These are phyloP conservation scores for Orthonychiurus folsomi DNA, from an alignment of 2,888 invertebrate genomes.

Conservation along the genomic window DNA sequence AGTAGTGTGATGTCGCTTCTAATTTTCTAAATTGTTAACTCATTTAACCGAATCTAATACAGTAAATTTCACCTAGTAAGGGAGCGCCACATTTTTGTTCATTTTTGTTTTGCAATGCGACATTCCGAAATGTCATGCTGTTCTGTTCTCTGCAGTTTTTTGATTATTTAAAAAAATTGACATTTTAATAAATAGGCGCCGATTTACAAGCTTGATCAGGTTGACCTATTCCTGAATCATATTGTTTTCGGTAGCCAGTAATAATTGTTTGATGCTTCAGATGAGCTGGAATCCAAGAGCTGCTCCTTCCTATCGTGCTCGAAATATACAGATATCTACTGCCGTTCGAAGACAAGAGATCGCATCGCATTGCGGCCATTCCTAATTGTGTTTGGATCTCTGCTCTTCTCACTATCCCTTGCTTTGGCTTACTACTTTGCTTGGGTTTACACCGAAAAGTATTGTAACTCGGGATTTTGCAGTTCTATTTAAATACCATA, in stretches of 20 bases:
- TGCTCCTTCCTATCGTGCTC: conserved; percentile 40
- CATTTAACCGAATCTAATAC: too few relatives aligned
- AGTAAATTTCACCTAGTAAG: too few relatives aligned
- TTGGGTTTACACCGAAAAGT: conserved; percentile 40
- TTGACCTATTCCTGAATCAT: too few relatives aligned
- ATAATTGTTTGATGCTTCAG: conserved; percentile 21
- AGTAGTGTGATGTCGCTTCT: background rate
- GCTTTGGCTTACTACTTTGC: conserved; percentile 40
- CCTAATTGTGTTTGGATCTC: conserved; percentile 40
- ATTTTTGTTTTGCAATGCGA: too few relatives aligned
- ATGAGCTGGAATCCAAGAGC: conserved; percentile 38
- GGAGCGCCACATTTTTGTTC: too few relatives aligned
- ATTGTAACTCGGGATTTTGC: conserved; percentile 5
- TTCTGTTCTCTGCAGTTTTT: too few relatives aligned
- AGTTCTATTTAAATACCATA: background rate
- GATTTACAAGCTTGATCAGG: too few relatives aligned
- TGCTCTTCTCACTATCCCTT: conserved; percentile 39
- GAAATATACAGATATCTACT: conserved; percentile 38
- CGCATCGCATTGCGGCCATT: conserved; percentile 38
- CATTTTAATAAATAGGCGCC: background rate
- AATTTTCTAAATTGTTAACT: background rate
- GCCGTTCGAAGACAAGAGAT: conserved; percentile 29
- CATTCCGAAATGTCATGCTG: too few relatives aligned
- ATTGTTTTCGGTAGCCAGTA: too few relatives aligned
- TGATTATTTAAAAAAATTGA: background rate